These are phyloP conservation scores for Urocynchramus pylzowi DNA, from an alignment of 2,113 vertebrate genomes.

Conservation along the genomic window DNA sequence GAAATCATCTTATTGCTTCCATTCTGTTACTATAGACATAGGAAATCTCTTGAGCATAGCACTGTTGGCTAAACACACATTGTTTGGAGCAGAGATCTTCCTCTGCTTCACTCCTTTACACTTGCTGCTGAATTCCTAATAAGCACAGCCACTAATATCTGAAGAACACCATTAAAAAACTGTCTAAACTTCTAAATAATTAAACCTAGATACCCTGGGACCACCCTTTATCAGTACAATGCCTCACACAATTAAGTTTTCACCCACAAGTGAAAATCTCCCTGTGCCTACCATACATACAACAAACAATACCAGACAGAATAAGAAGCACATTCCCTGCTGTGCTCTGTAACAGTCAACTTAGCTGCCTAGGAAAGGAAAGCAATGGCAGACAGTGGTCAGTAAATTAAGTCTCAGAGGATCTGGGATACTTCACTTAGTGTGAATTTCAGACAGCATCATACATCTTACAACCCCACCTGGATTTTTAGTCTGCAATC, in stretches of 20 bases:
- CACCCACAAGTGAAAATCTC: background rate
- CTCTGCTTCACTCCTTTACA: background rate
- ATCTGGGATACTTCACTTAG: background rate
- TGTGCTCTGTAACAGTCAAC: background rate
- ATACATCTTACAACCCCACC: background rate
- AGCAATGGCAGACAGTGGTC: background rate
- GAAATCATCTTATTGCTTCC: background rate
- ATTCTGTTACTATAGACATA: background rate
- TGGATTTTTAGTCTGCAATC: background rate
- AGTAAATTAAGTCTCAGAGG: slow-evolving; percentile 32
- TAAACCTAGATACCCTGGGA: background rate
- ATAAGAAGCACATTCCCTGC: background rate
- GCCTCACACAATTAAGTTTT: background rate
- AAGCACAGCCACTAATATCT: background rate
- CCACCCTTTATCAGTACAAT: background rate
- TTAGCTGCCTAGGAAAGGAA: background rate
- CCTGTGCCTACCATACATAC: background rate
- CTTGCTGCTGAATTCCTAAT: background rate
- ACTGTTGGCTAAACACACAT: background rate
- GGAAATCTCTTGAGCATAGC: background rate
- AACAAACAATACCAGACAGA: background rate
- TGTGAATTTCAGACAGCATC: background rate
- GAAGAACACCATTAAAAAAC: background rate
- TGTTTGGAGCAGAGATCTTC: background rate
- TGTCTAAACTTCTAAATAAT: background rate